These are phyloP conservation scores for Eupithecia inturbata DNA, from an alignment of 2,888 invertebrate genomes.

Conservation along the genomic window DNA sequence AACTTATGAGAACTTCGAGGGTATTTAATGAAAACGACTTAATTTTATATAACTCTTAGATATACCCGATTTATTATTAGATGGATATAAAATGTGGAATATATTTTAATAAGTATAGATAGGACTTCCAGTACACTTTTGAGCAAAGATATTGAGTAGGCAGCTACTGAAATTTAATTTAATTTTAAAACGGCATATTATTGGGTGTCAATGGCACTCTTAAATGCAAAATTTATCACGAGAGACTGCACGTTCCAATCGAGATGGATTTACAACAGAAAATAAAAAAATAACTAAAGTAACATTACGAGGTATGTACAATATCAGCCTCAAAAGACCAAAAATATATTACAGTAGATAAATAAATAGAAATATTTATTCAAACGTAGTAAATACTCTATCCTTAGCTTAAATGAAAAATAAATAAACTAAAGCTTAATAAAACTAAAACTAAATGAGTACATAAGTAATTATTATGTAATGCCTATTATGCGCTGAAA, in stretches of 20 bases:
- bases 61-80: neutral
- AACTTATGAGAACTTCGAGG: neutral
- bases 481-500: constrained; percentile 70
- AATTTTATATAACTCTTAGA: neutral
- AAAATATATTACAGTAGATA: constrained; percentile 66
- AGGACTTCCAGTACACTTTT: constrained; percentile 24
- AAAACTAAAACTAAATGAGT: constrained; percentile 75
- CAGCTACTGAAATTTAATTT: constrained; percentile 38
- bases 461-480: constrained; percentile 80
- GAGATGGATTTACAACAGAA: constrained; percentile 46
- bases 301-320: constrained; percentile 78
- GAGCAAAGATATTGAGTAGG: constrained; percentile 41
- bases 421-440: constrained; percentile 78
- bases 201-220: constrained; percentile 68
- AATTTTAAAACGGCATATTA: constrained; percentile 50
- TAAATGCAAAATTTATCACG: constrained; percentile 81
- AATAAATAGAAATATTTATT: constrained; percentile 67
- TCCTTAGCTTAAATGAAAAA: constrained; percentile 52
- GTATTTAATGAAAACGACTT: neutral
- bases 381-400: constrained; percentile 52
- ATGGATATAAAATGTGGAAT: neutral
- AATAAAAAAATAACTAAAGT: constrained; percentile 50
- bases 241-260: constrained; percentile 53
- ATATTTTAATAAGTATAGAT: neutral
- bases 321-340: constrained; percentile 77